Percentiles rank a stretch among this genome's conserved stretches.
These are phyloP conservation scores for Acinonyx jubatus DNA, from an alignment of 2,113 vertebrate genomes.

Conservation along the genomic window DNA sequence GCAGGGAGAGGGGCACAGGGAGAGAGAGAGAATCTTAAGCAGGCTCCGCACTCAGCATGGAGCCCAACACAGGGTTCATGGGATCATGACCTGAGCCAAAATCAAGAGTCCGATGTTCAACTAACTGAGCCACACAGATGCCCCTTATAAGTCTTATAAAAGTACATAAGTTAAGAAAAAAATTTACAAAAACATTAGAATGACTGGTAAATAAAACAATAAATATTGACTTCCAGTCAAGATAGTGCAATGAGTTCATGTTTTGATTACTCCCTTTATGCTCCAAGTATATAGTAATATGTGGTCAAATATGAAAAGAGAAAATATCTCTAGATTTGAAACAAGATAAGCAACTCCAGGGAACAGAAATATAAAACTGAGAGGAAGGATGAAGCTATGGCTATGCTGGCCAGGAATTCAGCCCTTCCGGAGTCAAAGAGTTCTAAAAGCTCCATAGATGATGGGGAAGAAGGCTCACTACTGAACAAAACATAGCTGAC, in stretches of 20 bases:
- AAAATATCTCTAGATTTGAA: not conserved
- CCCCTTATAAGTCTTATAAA: not conserved
- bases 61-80: too few species aligned
- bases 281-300: conserved; percentile 12
- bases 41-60: too few species aligned
- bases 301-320: not conserved
- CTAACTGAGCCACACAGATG: too few species aligned
- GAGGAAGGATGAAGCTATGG: not conserved
- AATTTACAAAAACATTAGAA: not conserved
- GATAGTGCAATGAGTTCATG: not conserved
- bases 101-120: too few species aligned
- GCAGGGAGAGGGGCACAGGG: too few species aligned
- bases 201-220: conserved; percentile 29
- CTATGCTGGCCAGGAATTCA: not conserved
- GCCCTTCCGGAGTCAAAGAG: not conserved
- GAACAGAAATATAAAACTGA: not conserved
- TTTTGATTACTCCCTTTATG: not conserved
- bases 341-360: not conserved
- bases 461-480: not conserved
- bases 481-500: not conserved
- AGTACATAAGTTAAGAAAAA: not conserved
- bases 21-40: too few species aligned
- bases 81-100: too few species aligned
- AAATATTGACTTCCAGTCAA: not conserved
- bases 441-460: not conserved